Evolutionary conservation across 2,888 invertebrate genomes (phyloP), one percentile per base, ranked within the genome.

Genomic region (Pemphredon lugubris): DNA sequence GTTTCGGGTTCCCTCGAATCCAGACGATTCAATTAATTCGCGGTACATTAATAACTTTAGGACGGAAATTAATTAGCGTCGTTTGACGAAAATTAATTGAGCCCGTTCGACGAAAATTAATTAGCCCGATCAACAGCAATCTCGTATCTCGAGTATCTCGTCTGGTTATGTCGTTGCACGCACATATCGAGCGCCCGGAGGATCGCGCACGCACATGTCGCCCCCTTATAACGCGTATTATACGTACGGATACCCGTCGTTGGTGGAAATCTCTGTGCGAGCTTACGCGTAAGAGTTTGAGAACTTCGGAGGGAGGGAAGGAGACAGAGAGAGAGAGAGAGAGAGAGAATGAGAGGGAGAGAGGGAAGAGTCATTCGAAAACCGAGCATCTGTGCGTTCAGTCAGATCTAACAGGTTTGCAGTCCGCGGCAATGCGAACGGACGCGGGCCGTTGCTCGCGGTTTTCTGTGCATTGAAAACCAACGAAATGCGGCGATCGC

Each of bases 141-240:
- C 30, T 32, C 14, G 34, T 54, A 26, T 40, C 30, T n/a, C n/a
- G 30, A 34, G 23, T 16, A 30, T 32, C 54, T 65, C 48, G n/a
- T 69, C 58, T 39, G 59, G 59, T 59, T 37, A 42, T 54, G 65
- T 69, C 59, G 47, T 51, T 53, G 32, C 34, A 44, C 37, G 44
- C n/a, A n/a, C n/a, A 14, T 37, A 37, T 48, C 65, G 59, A 42
- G 3, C 16, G 37, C n/a, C 21, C 23, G 6, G n/a, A 11, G 4
- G 20, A 11, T 53, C n/a, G 39, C n/a, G 39, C 58, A 34, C 39
- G 55, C 47, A 39, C 6, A 11, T 13, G 9, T n/a, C 21, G 9
- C 18, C 21, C 23, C 6, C 37, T 44, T 37, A 34, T 21, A 13
- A 18, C 9, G 39, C 7, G 14, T 55, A 18, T n/a, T 44, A 30